Evolutionary conservation across 2,797 vertebrate genomes (phyloP), one percentile per base, ranked within the genome.

Genomic region (Ibycter americanus): DNA sequence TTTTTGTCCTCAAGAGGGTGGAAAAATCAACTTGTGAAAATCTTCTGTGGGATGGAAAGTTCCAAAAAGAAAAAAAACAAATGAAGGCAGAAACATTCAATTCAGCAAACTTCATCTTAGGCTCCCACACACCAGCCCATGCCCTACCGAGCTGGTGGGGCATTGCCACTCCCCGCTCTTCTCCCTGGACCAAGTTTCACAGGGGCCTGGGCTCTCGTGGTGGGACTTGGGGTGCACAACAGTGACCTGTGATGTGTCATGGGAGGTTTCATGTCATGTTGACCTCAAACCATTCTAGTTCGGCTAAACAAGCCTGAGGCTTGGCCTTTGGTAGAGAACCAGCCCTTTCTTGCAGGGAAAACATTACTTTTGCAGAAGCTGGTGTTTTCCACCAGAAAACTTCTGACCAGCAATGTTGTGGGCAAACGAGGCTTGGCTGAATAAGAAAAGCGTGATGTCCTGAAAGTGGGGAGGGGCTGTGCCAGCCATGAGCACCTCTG

Each of bases 1-100:
- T 6, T 74, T 74, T 68, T 78, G 73, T 82, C 81, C 46, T 68
- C 52, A 61, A 38, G 21, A 79, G 18, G 25, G 58, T 82, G 62
- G 80, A 74, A 90, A 87, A 92, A 84, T 42, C 49, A 72, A 61
- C 40, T 78, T 79, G 34, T 87, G 44, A 58, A 90, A 92, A 59
- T 78, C 55, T 76, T 51, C 49, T 49, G 56, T 44, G 77, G 54
- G 36, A 42, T 49, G 68, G 65, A 66, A 91, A 83, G 40, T 38
- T 71, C 58, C 29, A 54, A 72, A 87, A 86, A 81, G 16, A 42
- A 27, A 51, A 31, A 27, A 36, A 52, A 4, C 10, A 68, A 44
- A 56, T 5, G 21, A 89, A 7, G 23, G 11, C 16, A 81, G 54
- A 58, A 82, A 47, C 1, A 0, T 18, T 89, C 27, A 65, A 3